Conservation (phyloP, 2,888 invertebrate species). For the Lysandra bellargus region DNA sequence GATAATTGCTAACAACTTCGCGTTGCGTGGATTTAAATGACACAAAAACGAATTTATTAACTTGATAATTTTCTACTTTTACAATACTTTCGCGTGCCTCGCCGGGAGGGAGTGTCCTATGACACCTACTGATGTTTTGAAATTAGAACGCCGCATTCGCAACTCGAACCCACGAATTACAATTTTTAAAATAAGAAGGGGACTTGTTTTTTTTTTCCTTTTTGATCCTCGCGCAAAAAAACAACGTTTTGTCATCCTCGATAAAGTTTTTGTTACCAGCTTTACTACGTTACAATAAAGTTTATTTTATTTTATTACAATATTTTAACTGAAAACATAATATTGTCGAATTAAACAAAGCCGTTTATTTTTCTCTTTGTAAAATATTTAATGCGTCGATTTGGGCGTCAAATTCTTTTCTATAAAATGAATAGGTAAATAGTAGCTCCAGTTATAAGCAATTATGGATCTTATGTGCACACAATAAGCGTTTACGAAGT, state of each 20-base stretch:
- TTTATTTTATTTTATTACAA: constrained; percentile 19
- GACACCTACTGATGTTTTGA: constrained; percentile 80
- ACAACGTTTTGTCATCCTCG: not conserved
- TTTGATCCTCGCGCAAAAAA: constrained; percentile 41
- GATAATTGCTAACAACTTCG: constrained; percentile 8
- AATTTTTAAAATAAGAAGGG: constrained; percentile 73
- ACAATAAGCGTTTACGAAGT: not conserved
- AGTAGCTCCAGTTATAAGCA: constrained; percentile 48
- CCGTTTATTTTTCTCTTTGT: constrained; percentile 79
- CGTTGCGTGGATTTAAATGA: constrained; percentile 18
- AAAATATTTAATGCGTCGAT: constrained; percentile 72
- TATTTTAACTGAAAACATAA: constrained; percentile 35
- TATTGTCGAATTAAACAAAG: constrained; percentile 69
- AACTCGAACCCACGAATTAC: constrained; percentile 80
- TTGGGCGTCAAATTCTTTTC: constrained; percentile 80
- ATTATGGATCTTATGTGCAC: not conserved
- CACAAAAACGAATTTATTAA: constrained; percentile 1
- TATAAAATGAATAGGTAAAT: constrained; percentile 80
- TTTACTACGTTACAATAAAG: constrained; percentile 42
- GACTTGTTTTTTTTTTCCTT: constrained; percentile 61
- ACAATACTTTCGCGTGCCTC: constrained; percentile 53
- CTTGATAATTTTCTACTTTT: constrained; percentile 26
- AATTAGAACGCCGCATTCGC: constrained; percentile 78
- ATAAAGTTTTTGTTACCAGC: constrained; percentile 41
- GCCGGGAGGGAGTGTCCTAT: constrained; percentile 72